Evolutionary conservation across 1,140 invertebrate species (phyloP), one percentile per base, ranked within the genome.

Genomic region (Cepaea nemoralis): DNA sequence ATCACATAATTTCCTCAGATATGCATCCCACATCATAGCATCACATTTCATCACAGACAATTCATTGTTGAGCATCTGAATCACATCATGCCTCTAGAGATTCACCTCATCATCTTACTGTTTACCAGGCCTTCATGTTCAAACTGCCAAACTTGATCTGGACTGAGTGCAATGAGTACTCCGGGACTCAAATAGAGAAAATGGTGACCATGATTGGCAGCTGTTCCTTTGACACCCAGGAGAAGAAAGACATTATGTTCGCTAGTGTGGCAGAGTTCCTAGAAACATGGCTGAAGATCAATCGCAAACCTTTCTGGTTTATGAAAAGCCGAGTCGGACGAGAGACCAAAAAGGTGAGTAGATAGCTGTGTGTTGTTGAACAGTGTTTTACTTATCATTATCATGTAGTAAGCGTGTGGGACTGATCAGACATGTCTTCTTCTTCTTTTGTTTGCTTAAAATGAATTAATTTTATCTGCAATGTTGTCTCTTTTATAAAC

Each of bases 111-210:
- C n/a, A n/a, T n/a, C n/a, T n/a, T n/a, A n/a, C n/a, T n/a, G n/a
- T n/a, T n/a, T n/a, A n/a, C n/a, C 66, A 80, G 78, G 78, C 78
- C 19, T 82, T 90, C 37, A 86, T 89, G 74, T 92, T 92, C 85
- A 86, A 91, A 69, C 83, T 92, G 35, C 91, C 91, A n/a, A 87
- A 87, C 74, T 77, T 89, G 71, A 48, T 92, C 14, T 92, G 89
- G 90, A 85, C 86, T 37, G 86, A 84, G 69, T 83, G 88, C 33
- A 88, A 86, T 35, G 80, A 85, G 59, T 87, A 86, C 55, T 90
- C 87, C 31, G 89, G 89, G 83, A 83, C 78, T 24, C 79, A 85
- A 59, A 81, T 85, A 2, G 70, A 82, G 42, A 84, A 83, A 75
- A 83, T 86, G 67, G 83, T 85, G n/a, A 50, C 76, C 39, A 78